phyloP scores from a whole-genome alignment of 2,113 vertebrate genomes.

The Indicator indicator region DNA sequence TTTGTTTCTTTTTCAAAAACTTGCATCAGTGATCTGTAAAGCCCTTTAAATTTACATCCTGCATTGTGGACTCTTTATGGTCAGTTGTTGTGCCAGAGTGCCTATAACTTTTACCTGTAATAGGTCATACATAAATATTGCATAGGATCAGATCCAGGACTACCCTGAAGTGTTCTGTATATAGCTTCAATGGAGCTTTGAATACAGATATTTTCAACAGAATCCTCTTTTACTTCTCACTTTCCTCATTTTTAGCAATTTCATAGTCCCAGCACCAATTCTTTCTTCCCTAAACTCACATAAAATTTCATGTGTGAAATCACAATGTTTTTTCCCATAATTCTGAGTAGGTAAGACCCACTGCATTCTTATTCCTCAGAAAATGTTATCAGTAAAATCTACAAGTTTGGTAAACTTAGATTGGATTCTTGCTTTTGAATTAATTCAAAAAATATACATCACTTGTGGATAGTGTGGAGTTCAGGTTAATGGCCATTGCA shows the following conservation, averaged over 20 bases:
- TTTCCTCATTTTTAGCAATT: background rate
- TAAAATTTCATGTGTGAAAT: background rate
- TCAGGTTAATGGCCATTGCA: background rate
- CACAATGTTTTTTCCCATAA: background rate
- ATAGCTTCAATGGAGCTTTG: background rate
- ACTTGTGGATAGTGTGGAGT: background rate
- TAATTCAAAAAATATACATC: background rate
- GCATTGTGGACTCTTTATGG: background rate
- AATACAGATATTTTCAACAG: background rate
- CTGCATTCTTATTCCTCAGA: background rate
- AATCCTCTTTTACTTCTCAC: background rate
- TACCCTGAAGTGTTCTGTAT: background rate
- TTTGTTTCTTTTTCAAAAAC: background rate
- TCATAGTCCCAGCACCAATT: background rate
- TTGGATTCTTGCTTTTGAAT: background rate
- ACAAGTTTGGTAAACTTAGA: background rate
- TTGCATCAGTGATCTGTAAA: background rate
- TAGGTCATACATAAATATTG: background rate
- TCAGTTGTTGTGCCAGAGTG: background rate
- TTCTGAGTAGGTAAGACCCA: background rate
- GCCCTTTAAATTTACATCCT: background rate
- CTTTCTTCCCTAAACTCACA: background rate
- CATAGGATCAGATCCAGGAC: background rate
- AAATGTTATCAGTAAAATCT: background rate
- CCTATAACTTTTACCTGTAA: background rate